Evolutionary conservation across 1,140 invertebrate genomes (phyloP).

Genomic region (Chymomyza costata): DNA sequence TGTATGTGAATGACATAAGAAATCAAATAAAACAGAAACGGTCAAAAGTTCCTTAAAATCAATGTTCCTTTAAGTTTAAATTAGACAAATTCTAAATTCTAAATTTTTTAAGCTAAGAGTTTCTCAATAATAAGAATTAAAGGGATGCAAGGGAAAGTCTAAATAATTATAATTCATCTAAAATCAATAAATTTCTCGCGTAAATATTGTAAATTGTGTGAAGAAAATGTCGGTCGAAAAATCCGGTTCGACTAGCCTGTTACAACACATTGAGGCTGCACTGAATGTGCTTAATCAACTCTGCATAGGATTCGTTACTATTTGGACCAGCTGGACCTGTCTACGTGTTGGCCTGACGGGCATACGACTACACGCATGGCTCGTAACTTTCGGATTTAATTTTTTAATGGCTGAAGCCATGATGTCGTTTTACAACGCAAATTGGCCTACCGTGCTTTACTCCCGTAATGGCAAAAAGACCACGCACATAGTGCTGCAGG

Average conservation of each 20-base stretch:
- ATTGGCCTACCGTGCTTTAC: conserved; percentile 43
- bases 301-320: conserved; percentile 65
- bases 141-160: too few relatives aligned
- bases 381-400: conserved; percentile 58
- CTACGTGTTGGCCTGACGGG: conserved; percentile 38
- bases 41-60: too few relatives aligned
- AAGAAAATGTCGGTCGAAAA: conserved; percentile 19
- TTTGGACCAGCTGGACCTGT: conserved; percentile 68
- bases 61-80: too few relatives aligned
- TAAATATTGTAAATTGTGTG: too few relatives aligned
- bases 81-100: too few relatives aligned
- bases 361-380: conserved; percentile 56
- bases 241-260: conserved; percentile 14
- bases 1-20: too few relatives aligned
- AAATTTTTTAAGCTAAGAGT: too few relatives aligned
- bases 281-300: conserved; percentile 61
- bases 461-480: conserved; percentile 45
- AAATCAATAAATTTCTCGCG: too few relatives aligned
- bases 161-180: too few relatives aligned
- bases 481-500: conserved; percentile 51
- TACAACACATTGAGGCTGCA: conserved; percentile 45
- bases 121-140: too few relatives aligned
- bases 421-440: conserved; percentile 62
- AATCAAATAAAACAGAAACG: too few relatives aligned
- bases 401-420: conserved; percentile 64